These are phyloP conservation scores for Thalpophila matura DNA, from an alignment of 2,888 invertebrate species.

Conservation along the genomic window DNA sequence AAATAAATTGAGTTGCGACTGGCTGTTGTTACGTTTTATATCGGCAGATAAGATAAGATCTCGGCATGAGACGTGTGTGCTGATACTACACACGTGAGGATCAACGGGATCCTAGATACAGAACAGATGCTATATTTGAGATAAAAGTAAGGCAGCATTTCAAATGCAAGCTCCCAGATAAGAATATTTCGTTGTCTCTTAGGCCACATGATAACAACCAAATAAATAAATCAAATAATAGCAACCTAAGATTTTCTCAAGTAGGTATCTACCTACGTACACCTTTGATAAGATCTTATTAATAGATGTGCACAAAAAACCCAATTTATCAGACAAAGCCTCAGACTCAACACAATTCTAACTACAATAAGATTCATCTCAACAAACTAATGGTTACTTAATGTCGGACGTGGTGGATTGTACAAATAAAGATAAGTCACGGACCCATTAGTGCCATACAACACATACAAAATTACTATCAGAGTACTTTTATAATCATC, in stretches of 20 bases:
- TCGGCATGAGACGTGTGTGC: neutral
- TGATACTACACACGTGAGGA: slow-evolving; percentile 3
- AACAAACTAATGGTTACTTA: slow-evolving; percentile 52
- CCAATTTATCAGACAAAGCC: slow-evolving; percentile 28
- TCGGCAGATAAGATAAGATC: slow-evolving; percentile 27
- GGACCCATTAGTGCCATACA: slow-evolving; percentile 45
- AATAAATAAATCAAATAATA: neutral
- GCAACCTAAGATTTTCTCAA: neutral
- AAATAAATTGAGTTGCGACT: slow-evolving; percentile 70
- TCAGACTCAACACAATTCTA: slow-evolving; percentile 32
- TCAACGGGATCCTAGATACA: neutral
- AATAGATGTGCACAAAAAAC: slow-evolving; percentile 8
- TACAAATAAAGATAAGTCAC: slow-evolving; percentile 68
- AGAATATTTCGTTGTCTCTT: too few species aligned
- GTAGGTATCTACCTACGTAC: too few species aligned
- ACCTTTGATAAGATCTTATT: neutral
- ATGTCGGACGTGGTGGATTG: slow-evolving; percentile 58
- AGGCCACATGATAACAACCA: neutral
- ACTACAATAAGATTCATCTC: slow-evolving; percentile 54
- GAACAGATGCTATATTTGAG: neutral
- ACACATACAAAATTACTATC: slow-evolving; percentile 59
- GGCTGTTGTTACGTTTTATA: slow-evolving; percentile 35
- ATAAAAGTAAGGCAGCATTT: neutral
- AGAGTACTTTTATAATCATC: slow-evolving; percentile 31
- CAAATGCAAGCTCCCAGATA: neutral